Conservation (phyloP, 2,113 vertebrate genomes). For the Melanotaenia duboulayi region DNA sequence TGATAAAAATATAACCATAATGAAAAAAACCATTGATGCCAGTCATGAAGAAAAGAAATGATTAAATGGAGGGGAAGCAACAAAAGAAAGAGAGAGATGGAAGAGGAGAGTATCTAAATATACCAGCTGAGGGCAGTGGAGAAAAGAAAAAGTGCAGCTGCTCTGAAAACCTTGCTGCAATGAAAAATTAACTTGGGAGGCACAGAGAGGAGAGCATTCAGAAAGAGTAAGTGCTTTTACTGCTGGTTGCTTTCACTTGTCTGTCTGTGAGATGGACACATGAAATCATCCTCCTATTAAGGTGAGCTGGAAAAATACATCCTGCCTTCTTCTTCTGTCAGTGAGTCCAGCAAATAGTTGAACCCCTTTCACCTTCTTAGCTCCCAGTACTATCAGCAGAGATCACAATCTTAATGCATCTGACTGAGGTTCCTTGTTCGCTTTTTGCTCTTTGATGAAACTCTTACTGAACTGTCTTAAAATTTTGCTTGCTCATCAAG, state of each 20-base stretch:
- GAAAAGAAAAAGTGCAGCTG: slow-evolving; percentile 34
- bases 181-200: slow-evolving; percentile 64
- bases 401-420: slow-evolving; percentile 25
- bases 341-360: slow-evolving; percentile 17
- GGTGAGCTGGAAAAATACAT: slow-evolving; percentile 40
- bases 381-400: slow-evolving; percentile 1
- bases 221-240: slow-evolving; percentile 58
- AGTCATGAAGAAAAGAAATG: neutral
- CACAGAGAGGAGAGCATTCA: slow-evolving; percentile 23
- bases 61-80: neutral
- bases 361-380: neutral
- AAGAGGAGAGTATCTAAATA: slow-evolving; percentile 45
- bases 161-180: slow-evolving; percentile 43
- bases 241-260: slow-evolving; percentile 64
- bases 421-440: slow-evolving; percentile 8
- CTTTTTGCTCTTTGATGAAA: slow-evolving; percentile 28
- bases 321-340: slow-evolving; percentile 27
- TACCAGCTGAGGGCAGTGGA: slow-evolving; percentile 55
- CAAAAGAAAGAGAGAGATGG: slow-evolving; percentile 11
- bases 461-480: slow-evolving; percentile 16
- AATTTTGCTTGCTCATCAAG: slow-evolving; percentile 7
- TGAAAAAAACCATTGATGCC: neutral
- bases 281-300: slow-evolving; percentile 59
- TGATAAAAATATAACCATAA: neutral
- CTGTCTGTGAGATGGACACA: slow-evolving; percentile 61